phyloP scores from a whole-genome alignment of 1,140 invertebrate species.

The Thaumatotibia leucotreta region DNA sequence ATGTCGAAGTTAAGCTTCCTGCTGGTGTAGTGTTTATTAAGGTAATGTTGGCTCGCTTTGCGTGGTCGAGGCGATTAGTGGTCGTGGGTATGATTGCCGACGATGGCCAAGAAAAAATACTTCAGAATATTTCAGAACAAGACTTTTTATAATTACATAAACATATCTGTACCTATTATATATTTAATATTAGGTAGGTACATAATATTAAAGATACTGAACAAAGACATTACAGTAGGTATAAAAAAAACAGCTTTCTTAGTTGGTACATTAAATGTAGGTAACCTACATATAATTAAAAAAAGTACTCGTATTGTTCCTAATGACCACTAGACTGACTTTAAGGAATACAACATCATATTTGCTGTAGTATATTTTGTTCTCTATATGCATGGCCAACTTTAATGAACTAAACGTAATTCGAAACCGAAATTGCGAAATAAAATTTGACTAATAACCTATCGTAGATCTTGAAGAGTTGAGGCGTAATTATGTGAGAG shows the following conservation, averaged over 20 bases:
- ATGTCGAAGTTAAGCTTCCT: neutral
- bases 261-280: too few species aligned
- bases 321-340: too few species aligned
- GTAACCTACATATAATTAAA: too few species aligned
- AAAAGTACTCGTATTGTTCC: too few species aligned
- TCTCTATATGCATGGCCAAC: neutral
- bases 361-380: neutral
- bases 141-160: too few species aligned
- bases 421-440: neutral
- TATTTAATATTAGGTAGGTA: too few species aligned
- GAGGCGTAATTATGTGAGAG: constrained; percentile 12
- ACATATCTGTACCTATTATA: too few species aligned
- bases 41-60: neutral
- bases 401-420: neutral
- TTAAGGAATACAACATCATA: neutral
- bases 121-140: too few species aligned
- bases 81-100: neutral
- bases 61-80: neutral
- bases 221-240: too few species aligned
- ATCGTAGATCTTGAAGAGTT: neutral
- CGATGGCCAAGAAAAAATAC: neutral
- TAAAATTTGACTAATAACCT: constrained; percentile 1
- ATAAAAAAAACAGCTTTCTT: too few species aligned
- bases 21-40: neutral
- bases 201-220: too few species aligned